These are phyloP conservation scores for Agapornis roseicollis DNA, from an alignment of 2,113 vertebrate genomes.

Conservation along the genomic window DNA sequence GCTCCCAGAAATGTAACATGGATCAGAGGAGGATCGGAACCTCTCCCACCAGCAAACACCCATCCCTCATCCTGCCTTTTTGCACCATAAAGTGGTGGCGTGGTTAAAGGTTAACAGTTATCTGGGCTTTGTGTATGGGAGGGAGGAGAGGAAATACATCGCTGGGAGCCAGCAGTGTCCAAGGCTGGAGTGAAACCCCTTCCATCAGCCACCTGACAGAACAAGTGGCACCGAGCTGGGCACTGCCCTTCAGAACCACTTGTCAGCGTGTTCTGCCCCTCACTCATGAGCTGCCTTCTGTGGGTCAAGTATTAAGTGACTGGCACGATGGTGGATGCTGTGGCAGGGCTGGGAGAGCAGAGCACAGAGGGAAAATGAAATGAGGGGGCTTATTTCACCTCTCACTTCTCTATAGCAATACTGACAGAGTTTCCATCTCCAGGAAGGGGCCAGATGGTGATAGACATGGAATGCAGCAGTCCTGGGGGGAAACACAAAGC, in stretches of 20 bases:
- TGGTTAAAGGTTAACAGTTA: constrained; percentile 22
- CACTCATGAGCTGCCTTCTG: not conserved
- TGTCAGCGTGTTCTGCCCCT: not conserved
- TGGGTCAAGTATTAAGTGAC: not conserved
- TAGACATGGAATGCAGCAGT: not conserved
- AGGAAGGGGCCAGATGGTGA: not conserved
- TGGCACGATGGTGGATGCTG: not conserved
- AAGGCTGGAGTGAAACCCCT: not conserved
- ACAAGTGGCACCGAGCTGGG: not conserved
- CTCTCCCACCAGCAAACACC: not conserved
- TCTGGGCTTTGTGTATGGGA: constrained; percentile 2
- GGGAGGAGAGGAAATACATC: not conserved
- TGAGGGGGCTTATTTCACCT: not conserved
- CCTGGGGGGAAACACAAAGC: rapidly evolving
- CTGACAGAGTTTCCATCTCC: not conserved
- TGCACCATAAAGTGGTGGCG: not conserved
- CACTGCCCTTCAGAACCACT: not conserved
- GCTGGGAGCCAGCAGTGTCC: not conserved
- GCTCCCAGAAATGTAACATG: not conserved
- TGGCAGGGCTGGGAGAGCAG: not conserved
- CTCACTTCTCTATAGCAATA: not conserved
- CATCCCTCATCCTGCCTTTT: not conserved
- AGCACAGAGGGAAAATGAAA: not conserved
- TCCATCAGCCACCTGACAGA: not conserved
- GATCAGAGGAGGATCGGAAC: not conserved